Conservation (phyloP, 2,113 vertebrate genomes). For the Ailurus styani region DNA sequence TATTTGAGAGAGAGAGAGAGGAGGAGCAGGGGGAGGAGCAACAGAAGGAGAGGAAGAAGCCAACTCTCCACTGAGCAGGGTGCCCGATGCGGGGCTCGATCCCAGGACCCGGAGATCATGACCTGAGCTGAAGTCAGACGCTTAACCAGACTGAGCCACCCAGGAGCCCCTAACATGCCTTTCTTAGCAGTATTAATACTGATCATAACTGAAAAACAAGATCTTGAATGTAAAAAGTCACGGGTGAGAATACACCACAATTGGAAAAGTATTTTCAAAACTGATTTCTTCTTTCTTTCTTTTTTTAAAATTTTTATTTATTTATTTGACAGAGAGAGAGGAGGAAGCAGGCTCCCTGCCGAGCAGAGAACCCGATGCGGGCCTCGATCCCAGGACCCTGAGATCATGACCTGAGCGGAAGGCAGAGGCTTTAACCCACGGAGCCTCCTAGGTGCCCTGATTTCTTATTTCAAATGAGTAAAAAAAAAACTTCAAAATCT, state of each 20-base stretch:
- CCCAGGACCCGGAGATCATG: neutral
- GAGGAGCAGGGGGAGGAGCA: no score
- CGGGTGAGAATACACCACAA: neutral
- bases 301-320: no score
- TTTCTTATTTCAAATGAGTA: neutral
- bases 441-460: no score
- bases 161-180: neutral
- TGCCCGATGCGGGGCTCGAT: neutral
- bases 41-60: no score
- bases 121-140: neutral
- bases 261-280: slow-evolving; percentile 10
- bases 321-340: no score
- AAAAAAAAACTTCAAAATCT: neutral
- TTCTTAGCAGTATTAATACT: neutral
- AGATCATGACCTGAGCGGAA: no score
- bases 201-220: neutral
- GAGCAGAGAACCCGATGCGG: no score
- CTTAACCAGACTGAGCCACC: neutral
- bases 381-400: no score
- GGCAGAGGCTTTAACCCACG: no score
- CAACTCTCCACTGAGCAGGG: no score
- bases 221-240: neutral
- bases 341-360: no score
- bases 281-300: slow-evolving; percentile 13
- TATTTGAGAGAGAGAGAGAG: no score